These are phyloP conservation scores for Rhabdophis nuchalis DNA, from an alignment of 2,797 vertebrate genomes.

Conservation along the genomic window DNA sequence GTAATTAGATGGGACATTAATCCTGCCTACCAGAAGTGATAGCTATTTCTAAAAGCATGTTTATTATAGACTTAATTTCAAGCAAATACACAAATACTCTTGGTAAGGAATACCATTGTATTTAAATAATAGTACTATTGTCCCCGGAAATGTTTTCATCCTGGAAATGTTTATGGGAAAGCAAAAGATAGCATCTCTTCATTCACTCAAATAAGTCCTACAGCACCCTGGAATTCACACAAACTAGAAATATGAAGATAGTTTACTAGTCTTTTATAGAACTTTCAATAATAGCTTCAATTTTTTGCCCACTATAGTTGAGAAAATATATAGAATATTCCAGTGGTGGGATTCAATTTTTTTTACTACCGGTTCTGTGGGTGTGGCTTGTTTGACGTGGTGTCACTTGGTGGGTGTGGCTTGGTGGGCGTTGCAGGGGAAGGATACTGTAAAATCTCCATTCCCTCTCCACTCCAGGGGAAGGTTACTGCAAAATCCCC, in stretches of 20 bases:
- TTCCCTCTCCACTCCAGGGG: no score
- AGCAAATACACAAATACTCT: neutral
- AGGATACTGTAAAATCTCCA: no score
- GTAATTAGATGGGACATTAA: neutral
- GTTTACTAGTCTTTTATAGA: neutral
- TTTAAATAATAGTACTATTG: neutral
- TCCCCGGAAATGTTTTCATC: neutral
- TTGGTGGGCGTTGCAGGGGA: no score
- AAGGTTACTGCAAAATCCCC: no score
- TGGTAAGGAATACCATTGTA: neutral
- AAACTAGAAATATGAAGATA: neutral
- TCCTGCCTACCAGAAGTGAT: neutral
- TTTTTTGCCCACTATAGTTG: neutral
- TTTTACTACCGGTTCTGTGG: no score
- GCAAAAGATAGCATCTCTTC: neutral
- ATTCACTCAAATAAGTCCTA: neutral
- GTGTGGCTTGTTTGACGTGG: no score
- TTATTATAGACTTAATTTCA: neutral
- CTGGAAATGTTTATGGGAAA: neutral
- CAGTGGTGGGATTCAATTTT: no score
- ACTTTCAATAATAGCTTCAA: neutral
- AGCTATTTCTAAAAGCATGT: neutral
- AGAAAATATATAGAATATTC: neutral
- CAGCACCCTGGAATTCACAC: neutral
- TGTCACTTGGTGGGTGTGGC: no score